Conservation (phyloP, 2,797 vertebrate genomes). For the Erpetoichthys calabaricus region DNA sequence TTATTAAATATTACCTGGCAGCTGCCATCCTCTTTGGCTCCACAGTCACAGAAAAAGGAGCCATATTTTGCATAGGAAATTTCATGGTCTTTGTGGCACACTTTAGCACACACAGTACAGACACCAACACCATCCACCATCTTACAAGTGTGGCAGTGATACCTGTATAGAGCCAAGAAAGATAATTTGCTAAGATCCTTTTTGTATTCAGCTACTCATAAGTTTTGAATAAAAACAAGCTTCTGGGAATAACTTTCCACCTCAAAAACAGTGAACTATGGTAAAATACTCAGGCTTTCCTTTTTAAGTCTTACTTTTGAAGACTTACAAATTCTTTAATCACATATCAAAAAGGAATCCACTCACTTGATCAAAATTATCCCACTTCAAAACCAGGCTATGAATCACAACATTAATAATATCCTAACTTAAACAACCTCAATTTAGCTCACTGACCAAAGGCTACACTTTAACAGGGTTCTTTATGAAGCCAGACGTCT, state of each 20-base stretch:
- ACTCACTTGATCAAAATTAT: too few relatives aligned
- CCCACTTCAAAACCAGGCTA: too few relatives aligned
- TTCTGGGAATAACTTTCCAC: too few relatives aligned
- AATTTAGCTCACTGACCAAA: too few relatives aligned
- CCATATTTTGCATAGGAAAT: conserved; percentile 98
- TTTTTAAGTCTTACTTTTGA: too few relatives aligned
- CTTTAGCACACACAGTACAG: conserved; percentile 96
- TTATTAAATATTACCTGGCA: conserved; percentile 85
- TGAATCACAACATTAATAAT: too few relatives aligned
- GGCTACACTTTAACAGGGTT: too few relatives aligned
- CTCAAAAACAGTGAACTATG: too few relatives aligned
- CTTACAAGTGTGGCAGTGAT: conserved; percentile 98
- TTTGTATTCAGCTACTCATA: background rate
- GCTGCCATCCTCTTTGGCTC: conserved; percentile 97
- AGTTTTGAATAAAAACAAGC: background rate
- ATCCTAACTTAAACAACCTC: too few relatives aligned
- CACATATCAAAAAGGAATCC: too few relatives aligned
- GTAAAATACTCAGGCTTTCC: too few relatives aligned
- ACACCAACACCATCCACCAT: conserved; percentile 98
- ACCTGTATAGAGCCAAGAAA: conserved; percentile 49
- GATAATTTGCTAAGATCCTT: background rate
- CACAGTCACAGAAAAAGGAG: conserved; percentile 98
- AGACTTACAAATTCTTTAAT: too few relatives aligned
- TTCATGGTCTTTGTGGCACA: conserved; percentile 98
- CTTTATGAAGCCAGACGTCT: conserved; percentile 21